A percentile compares a stretch with the other conserved stretches of the same genome.
Evolutionary conservation across 1,140 invertebrate species (phyloP).

Genomic region (Thalassaphorura encarpata): DNA sequence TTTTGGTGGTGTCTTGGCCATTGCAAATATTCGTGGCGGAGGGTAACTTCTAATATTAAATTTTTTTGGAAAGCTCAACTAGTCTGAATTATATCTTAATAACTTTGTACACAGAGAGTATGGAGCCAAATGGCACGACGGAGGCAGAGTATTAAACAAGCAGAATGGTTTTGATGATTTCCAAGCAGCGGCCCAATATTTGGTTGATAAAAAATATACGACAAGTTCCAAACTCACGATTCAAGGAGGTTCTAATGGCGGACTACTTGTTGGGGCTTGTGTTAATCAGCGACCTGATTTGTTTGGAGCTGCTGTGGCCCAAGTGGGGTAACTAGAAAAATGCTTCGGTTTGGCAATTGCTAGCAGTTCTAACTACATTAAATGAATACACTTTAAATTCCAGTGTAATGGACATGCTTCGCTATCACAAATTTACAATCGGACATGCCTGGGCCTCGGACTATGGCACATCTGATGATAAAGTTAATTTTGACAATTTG

Average conservation of each 20-base stretch:
- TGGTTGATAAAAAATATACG: conserved; percentile 75
- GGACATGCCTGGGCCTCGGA: conserved; percentile 91
- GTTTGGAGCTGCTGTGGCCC: conserved; percentile 78
- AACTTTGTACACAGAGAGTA: conserved; percentile 63
- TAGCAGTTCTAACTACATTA: conserved; percentile 15
- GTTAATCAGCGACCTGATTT: conserved; percentile 92
- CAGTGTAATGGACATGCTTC: conserved; percentile 93
- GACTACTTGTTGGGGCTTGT: conserved; percentile 81
- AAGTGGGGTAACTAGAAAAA: conserved; percentile 65
- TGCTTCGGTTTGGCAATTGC: conserved; percentile 1
- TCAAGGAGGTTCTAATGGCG: conserved; percentile 94
- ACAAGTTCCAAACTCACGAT: conserved; percentile 63
- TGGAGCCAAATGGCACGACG: conserved; percentile 94
- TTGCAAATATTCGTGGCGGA: conserved; percentile 92
- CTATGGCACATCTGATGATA: conserved; percentile 81
- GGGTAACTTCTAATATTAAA: conserved; percentile 53
- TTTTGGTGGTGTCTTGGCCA: conserved; percentile 75
- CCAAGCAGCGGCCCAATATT: conserved; percentile 79
- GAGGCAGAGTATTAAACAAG: conserved; percentile 79
- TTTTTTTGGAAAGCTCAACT: conserved; percentile 17
- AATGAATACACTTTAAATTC: conserved; percentile 33
- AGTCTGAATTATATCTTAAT: conserved; percentile 1
- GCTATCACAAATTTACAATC: conserved; percentile 98
- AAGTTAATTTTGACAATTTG: conserved; percentile 79
- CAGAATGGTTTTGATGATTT: conserved; percentile 99